Base-by-base conservation (phyloP, 2,797 vertebrate species). In the Karalla daura region DNA sequence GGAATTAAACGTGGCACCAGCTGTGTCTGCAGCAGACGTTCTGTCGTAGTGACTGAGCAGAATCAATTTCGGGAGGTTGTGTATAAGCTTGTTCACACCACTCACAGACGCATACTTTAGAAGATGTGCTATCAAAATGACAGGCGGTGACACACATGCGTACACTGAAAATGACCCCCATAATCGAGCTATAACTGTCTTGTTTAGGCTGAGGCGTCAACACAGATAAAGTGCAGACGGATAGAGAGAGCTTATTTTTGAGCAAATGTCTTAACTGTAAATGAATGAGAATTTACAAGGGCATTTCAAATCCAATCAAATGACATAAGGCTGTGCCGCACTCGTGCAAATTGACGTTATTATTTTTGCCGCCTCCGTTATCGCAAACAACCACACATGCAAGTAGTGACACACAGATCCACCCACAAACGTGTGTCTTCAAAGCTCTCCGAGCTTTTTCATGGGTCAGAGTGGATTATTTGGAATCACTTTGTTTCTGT, bases 381-480 rank as follows among this genome's bases (percentile, higher is more conserved):
- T 86, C 83, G 21, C 67, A 74, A 59, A 72, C 54, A 81, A 64
- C 75, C 83, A 83, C 64, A 49, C 56, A 18, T 46, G 56, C 60
- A 64, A 43, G 36, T 2, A 54, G 27, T 8, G 4, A 35, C 49
- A 54, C 54, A 24, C 25, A 67, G 32, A 67, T 55, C 13, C 25
- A 44, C 14, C 5, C 6, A 4, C 66, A 65, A 66, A 63, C 33
- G 21, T 6, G 14, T 5, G 8, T 56, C 45, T 55, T 77, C 44
- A 75, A 83, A 71, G 78, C 18, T 33, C 20, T 62, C 7, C 6
- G 9, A 3, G 15, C 20, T 37, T 28, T 79, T 64, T 66, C 69
- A 63, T 62, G 78, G 74, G 84, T 88, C 69, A 76, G 53, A 63
- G 23, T 60, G 59, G 65, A 73, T 83, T 80, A 74, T 78, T 77